Conservation (phyloP, 2,888 invertebrate species). For the Philereme transversata region DNA sequence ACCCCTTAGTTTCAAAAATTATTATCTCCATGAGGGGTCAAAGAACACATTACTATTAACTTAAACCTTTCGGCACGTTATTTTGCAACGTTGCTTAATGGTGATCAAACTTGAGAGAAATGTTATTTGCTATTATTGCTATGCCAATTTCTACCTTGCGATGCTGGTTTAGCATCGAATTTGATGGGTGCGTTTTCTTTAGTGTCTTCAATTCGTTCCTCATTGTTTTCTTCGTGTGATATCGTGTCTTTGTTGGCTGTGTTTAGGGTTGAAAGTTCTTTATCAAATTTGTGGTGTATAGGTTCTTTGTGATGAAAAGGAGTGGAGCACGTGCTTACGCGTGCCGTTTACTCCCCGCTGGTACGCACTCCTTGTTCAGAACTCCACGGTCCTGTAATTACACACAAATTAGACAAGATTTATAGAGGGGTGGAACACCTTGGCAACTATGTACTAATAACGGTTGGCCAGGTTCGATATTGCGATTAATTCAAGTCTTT, state of each 20-base stretch:
- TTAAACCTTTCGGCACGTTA: constrained; percentile 72
- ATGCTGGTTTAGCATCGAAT: constrained; percentile 56
- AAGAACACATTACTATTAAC: constrained; percentile 76
- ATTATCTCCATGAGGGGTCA: constrained; percentile 73
- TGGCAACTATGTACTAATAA: constrained; percentile 83
- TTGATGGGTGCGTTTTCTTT: constrained; percentile 48
- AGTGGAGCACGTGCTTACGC: constrained; percentile 75
- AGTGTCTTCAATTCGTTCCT: constrained; percentile 52
- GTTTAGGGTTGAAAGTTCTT: constrained; percentile 44
- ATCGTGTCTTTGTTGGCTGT: constrained; percentile 24
- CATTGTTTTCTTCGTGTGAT: constrained; percentile 26
- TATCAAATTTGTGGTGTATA: constrained; percentile 36
- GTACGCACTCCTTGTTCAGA: constrained; percentile 81
- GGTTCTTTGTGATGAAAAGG: constrained; percentile 40
- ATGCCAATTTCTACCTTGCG: constrained; percentile 59
- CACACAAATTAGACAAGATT: constrained; percentile 85
- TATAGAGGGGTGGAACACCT: constrained; percentile 83
- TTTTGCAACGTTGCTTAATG: constrained; percentile 64
- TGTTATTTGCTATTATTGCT: constrained; percentile 47
- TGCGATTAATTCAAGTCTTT: constrained; percentile 73
- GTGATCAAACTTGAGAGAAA: constrained; percentile 64
- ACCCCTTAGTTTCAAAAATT: constrained; percentile 74
- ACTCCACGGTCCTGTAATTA: constrained; percentile 82
- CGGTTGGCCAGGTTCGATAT: constrained; percentile 78
- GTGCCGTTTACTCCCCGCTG: constrained; percentile 79